Percentiles rank a stretch among this genome's conserved stretches.
Conservation (phyloP, 2,888 invertebrate species). For the Odiellus spinosus region DNA sequence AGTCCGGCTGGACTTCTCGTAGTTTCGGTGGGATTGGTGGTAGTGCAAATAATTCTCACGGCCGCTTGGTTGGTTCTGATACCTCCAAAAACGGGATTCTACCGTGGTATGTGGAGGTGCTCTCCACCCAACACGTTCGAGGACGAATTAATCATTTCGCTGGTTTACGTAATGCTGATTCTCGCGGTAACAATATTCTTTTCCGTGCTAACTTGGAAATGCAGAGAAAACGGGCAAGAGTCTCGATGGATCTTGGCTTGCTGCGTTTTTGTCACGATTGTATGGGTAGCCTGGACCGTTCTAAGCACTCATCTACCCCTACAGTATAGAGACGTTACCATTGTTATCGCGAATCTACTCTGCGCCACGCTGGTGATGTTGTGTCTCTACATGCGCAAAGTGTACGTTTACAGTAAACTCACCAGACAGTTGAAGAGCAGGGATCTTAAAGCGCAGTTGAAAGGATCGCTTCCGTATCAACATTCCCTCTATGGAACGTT, state of each 20-base stretch:
- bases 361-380: constrained; percentile 30
- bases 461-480: constrained; percentile 7
- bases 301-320: constrained; percentile 26
- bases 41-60: constrained; percentile 31
- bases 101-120: constrained; percentile 23
- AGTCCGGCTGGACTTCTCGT: constrained; percentile 30
- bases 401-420: constrained; percentile 23
- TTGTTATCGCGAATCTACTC: constrained; percentile 30
- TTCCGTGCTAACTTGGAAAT: constrained; percentile 28
- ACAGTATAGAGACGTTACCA: constrained; percentile 28
- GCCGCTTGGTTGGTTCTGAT: constrained; percentile 33
- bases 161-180: constrained; percentile 32
- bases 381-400: constrained; percentile 30
- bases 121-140: constrained; percentile 29
- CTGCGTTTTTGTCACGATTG: constrained; percentile 25
- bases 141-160: constrained; percentile 30
- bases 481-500: constrained; percentile 14
- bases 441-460: constrained; percentile 16
- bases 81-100: constrained; percentile 25
- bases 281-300: constrained; percentile 31
- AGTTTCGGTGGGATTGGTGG: constrained; percentile 26
- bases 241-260: constrained; percentile 32
- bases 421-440: constrained; percentile 12
- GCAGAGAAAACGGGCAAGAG: constrained; percentile 29
- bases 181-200: constrained; percentile 30